Conservation (phyloP, 92 coral and sea anemone genomes). For the Desmophyllum pertusum region DNA sequence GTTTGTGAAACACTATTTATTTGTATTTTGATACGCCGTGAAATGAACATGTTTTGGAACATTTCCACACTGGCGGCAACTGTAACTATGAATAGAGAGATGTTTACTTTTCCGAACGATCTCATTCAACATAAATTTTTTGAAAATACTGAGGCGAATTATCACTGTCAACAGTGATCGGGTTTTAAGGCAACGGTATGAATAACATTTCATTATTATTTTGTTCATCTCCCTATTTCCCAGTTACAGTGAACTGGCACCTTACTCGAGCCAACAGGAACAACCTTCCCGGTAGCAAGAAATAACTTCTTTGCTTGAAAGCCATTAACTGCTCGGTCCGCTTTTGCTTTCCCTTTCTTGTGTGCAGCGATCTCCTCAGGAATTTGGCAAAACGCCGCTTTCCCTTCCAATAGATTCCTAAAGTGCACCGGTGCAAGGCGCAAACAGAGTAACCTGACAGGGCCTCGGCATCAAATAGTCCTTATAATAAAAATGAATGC, state of each 20-base stretch:
- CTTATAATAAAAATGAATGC: too few species aligned
- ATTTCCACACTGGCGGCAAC: too few species aligned
- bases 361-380: not conserved
- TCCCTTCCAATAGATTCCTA: slow-evolving; percentile 13
- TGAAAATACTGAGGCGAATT: too few species aligned
- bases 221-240: slow-evolving; percentile 1
- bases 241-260: not conserved
- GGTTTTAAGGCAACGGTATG: too few species aligned
- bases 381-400: slow-evolving; percentile 12
- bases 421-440: not conserved
- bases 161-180: too few species aligned
- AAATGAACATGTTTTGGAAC: too few species aligned
- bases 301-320: not conserved
- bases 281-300: not conserved
- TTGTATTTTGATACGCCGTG: too few species aligned
- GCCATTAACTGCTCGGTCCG: slow-evolving; percentile 5
- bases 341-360: not conserved
- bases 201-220: too few species aligned
- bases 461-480: not conserved
- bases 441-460: not conserved
- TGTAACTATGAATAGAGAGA: too few species aligned
- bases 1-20: too few species aligned
- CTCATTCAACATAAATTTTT: too few species aligned
- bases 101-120: too few species aligned
- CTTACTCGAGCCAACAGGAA: slow-evolving; percentile 21